phyloP scores from a whole-genome alignment of 2,888 invertebrate species.

The Branchinecta sandiegonensis region DNA sequence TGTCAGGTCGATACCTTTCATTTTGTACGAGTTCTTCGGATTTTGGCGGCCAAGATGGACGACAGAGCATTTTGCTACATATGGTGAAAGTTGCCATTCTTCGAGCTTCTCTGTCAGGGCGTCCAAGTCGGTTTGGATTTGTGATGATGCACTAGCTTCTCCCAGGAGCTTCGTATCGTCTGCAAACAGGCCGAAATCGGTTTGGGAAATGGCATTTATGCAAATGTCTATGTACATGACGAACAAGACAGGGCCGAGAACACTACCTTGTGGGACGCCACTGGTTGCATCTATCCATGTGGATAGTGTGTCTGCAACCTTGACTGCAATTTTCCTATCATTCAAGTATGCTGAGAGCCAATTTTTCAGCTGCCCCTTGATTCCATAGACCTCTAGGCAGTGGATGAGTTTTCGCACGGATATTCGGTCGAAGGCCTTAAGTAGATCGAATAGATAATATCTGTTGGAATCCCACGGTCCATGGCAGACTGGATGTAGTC shows the following conservation, averaged over 20 bases:
- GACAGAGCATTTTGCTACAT: constrained; percentile 14
- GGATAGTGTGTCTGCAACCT: constrained; percentile 14
- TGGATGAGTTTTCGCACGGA: no score
- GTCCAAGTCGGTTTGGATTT: constrained; percentile 8
- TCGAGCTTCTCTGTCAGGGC: constrained; percentile 14
- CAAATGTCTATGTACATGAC: constrained; percentile 9
- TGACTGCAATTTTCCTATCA: constrained; percentile 5
- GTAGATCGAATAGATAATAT: no score
- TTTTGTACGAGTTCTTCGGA: constrained; percentile 11
- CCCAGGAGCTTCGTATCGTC: not conserved
- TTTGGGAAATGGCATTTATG: constrained; percentile 11
- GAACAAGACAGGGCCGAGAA: constrained; percentile 4
- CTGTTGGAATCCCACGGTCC: no score
- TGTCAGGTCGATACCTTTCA: constrained; percentile 1
- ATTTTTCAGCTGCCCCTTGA: no score
- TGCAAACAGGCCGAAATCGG: constrained; percentile 14
- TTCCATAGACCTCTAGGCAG: no score
- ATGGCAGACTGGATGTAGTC: no score
- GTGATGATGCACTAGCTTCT: constrained; percentile 11
- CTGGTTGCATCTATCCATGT: constrained; percentile 11
- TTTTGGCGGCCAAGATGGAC: constrained; percentile 4
- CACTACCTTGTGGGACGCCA: constrained; percentile 14
- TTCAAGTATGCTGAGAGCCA: not conserved
- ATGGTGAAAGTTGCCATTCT: constrained; percentile 5
- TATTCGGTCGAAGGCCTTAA: no score